Percentiles rank a stretch among this genome's conserved stretches.
Evolutionary conservation across 1,140 invertebrate genomes (phyloP).

Genomic region (Drosophila lini): DNA sequence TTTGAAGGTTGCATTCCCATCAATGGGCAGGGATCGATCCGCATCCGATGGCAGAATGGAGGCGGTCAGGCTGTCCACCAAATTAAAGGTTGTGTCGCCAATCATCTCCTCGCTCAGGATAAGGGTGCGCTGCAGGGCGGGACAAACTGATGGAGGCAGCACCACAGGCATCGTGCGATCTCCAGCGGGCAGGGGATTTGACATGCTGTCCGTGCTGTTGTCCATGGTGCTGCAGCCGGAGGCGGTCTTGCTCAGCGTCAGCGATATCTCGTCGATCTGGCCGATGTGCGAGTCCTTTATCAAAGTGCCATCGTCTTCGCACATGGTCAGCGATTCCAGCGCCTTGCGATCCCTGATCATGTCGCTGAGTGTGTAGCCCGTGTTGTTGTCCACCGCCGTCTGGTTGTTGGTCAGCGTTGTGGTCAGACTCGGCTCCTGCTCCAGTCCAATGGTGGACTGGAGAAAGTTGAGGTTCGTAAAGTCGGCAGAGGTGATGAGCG

Average conservation of each 20-base stretch:
- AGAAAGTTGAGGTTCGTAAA: conserved; percentile 81
- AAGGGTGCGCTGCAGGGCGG: conserved; percentile 54
- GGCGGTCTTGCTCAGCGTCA: conserved; percentile 74
- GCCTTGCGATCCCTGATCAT: conserved; percentile 79
- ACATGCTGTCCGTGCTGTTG: conserved; percentile 81
- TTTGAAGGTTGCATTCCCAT: conserved; percentile 56
- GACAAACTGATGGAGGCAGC: conserved; percentile 12
- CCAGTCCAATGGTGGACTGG: conserved; percentile 70
- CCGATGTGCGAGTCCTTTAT: conserved; percentile 82
- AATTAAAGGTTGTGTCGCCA: conserved; percentile 71
- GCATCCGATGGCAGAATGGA: conserved; percentile 35
- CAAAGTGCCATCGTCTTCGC: conserved; percentile 76
- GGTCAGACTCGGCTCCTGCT: conserved; percentile 55
- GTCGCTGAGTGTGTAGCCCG: conserved; percentile 67
- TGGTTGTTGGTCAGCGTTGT: conserved; percentile 48
- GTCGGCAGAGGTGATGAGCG: conserved; percentile 81
- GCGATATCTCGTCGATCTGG: conserved; percentile 80
- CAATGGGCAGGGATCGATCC: conserved; percentile 22
- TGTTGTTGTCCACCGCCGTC: conserved; percentile 27
- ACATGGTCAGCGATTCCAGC: conserved; percentile 74
- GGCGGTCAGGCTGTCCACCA: conserved; percentile 73
- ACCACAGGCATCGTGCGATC: conserved; percentile 4
- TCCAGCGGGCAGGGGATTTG: conserved; percentile 28
- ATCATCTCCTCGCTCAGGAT: conserved; percentile 77
- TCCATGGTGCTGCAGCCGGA: conserved; percentile 82